Conservation (phyloP, 35 echinoderm and acorn worm species). For the Apostichopus parvimensis region DNA sequence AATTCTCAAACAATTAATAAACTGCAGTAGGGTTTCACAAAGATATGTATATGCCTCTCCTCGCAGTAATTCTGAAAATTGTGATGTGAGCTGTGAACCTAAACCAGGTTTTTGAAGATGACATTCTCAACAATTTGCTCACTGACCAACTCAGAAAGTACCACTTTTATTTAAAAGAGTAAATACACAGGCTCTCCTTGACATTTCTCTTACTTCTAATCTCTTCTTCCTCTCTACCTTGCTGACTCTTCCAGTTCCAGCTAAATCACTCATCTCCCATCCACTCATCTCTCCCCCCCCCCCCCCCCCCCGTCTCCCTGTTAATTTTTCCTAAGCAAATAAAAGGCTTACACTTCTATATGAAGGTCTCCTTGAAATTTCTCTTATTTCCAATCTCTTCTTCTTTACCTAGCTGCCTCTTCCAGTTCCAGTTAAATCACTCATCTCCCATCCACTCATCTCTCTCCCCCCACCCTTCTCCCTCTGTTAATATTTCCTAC, state of each 20-base stretch:
- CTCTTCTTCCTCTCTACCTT: slow-evolving; percentile 73
- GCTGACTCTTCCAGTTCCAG: too few species aligned
- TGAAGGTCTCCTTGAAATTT: too few species aligned
- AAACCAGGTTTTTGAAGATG: too few species aligned
- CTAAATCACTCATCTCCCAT: background rate
- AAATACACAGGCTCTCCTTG: background rate
- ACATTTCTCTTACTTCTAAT: slow-evolving; percentile 70
- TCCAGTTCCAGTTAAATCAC: background rate
- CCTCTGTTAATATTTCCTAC: background rate
- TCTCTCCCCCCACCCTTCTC: too few species aligned
- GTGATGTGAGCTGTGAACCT: too few species aligned
- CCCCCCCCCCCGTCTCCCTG: background rate
- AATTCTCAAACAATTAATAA: background rate
- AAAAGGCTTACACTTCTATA: background rate
- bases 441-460: background rate
- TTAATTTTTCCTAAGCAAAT: background rate
- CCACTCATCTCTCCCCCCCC: background rate
- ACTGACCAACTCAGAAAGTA: too few species aligned
- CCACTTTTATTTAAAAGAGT: background rate
- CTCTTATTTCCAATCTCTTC: too few species aligned
- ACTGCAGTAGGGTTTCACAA: background rate
- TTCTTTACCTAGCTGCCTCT: too few species aligned
- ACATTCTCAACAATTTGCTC: too few species aligned
- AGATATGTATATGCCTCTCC: background rate
- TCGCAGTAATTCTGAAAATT: too few species aligned